These are phyloP conservation scores for Philantomba maxwellii DNA, from an alignment of 2,113 vertebrate species.

Conservation along the genomic window DNA sequence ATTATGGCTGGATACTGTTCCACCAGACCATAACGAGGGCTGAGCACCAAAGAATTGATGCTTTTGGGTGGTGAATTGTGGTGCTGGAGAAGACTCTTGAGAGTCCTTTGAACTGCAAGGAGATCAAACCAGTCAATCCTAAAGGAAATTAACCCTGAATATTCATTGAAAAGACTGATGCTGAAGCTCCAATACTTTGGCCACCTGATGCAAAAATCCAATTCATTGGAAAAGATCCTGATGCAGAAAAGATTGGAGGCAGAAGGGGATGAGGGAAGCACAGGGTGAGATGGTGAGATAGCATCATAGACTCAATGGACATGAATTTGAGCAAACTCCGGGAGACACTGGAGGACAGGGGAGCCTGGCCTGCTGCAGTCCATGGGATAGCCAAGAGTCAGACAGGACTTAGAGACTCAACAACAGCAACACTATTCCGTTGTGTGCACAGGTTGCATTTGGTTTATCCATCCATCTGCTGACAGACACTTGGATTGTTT, in stretches of 20 bases:
- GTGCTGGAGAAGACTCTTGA: background rate
- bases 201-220: background rate
- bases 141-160: background rate
- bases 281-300: background rate
- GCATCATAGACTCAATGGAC: background rate
- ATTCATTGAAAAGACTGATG: background rate
- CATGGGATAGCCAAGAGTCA: background rate
- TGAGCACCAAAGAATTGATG: background rate
- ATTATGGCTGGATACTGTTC: accelerated
- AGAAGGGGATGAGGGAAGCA: background rate
- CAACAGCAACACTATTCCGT: accelerated
- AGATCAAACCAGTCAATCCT: background rate
- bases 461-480: accelerated
- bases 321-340: background rate
- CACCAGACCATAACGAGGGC: background rate
- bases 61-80: background rate
- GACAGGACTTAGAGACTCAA: background rate
- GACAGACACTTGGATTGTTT: accelerated
- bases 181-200: background rate
- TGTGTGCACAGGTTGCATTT: accelerated
- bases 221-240: background rate
- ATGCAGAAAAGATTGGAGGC: background rate
- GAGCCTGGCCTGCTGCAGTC: background rate
- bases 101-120: background rate
- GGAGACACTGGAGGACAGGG: background rate